Evolutionary conservation across 64 coral and sea anemone species (phyloP), one percentile per base, ranked within the genome.

Genomic region (Montipora sp.): DNA sequence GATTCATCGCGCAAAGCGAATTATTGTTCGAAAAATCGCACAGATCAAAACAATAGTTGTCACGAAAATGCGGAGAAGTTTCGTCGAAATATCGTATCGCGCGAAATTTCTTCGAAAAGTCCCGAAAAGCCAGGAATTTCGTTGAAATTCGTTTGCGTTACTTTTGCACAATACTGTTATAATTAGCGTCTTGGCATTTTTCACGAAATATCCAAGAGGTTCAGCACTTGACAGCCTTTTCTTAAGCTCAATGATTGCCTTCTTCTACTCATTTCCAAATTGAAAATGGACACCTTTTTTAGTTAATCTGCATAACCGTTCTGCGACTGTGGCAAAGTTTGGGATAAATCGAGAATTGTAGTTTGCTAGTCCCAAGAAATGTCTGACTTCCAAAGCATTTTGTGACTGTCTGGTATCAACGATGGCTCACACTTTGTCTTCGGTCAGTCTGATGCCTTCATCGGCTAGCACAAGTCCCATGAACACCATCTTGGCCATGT

Each of bases 341-440:
- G 75, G 59, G 10, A 90, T 90, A 46, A 79, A 90, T 15, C 88
- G 88, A 1, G 88, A 75, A 79, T 80, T 90, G 75, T 79, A 90
- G 44, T 79, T 80, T 46, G 57, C 88, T 12, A 90, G 44, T 70
- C 88, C 88, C 7, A 90, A 58, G 75, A 90, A 90, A 46, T 75
- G 69, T 66, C 89, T 79, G 5, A 90, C 77, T 69, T 90, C 77
- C 14, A 43, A 71, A 12, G 60, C 84, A 47, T 16, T 87, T 44
- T 87, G 19, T 80, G 88, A 75, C 36, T 79, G 55, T 80, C 77
- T 90, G 8, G 88, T 76, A 14, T 69, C 51, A 11, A 80, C 59
- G 13, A 90, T 55, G 1, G 71, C 87, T 75, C 75, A 55, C 69
- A 88, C 85, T 57, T 75, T 75, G 20, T 72, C 46, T 53, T 75